These are phyloP conservation scores for Rhizoglyphus robini DNA, from an alignment of 1,140 invertebrate genomes.

Conservation along the genomic window DNA sequence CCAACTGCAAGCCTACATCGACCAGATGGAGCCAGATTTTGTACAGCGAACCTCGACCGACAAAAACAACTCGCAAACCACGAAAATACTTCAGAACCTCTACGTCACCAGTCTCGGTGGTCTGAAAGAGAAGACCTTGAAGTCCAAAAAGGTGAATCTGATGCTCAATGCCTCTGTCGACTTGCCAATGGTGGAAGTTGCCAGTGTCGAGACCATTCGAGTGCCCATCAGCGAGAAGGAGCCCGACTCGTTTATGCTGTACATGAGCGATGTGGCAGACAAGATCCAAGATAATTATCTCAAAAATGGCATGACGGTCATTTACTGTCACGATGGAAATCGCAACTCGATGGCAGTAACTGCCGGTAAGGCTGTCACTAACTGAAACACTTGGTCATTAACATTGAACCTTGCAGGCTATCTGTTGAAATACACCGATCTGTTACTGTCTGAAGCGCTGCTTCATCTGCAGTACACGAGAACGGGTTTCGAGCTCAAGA, in stretches of 20 bases:
- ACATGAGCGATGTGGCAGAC: slow-evolving; percentile 11
- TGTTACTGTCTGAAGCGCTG: neutral
- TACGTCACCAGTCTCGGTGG: slow-evolving; percentile 17
- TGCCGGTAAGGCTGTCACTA: neutral
- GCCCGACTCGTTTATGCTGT: neutral
- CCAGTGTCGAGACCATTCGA: neutral
- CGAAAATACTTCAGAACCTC: slow-evolving; percentile 18
- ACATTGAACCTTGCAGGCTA: slow-evolving; percentile 6
- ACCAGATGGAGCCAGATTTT: neutral
- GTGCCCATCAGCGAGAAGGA: slow-evolving; percentile 5
- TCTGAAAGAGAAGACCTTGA: slow-evolving; percentile 5
- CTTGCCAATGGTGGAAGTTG: slow-evolving; percentile 5
- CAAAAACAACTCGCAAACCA: neutral
- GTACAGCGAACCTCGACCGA: slow-evolving; percentile 2
- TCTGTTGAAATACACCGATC: slow-evolving; percentile 8
- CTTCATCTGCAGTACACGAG: neutral
- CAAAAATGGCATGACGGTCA: slow-evolving; percentile 11
- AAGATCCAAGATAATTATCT: slow-evolving; percentile 17
- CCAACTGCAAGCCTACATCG: neutral
- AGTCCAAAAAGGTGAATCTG: slow-evolving; percentile 15
- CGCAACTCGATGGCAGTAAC: slow-evolving; percentile 2
- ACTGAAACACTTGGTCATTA: neutral
- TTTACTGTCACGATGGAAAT: slow-evolving; percentile 17
- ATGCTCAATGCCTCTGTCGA: slow-evolving; percentile 14
- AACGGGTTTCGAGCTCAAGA: slow-evolving; percentile 1